Percentiles rank a stretch among this genome's conserved stretches.
phyloP scores from a whole-genome alignment of 2,797 vertebrate species.

The Astyanax mexicanus region DNA sequence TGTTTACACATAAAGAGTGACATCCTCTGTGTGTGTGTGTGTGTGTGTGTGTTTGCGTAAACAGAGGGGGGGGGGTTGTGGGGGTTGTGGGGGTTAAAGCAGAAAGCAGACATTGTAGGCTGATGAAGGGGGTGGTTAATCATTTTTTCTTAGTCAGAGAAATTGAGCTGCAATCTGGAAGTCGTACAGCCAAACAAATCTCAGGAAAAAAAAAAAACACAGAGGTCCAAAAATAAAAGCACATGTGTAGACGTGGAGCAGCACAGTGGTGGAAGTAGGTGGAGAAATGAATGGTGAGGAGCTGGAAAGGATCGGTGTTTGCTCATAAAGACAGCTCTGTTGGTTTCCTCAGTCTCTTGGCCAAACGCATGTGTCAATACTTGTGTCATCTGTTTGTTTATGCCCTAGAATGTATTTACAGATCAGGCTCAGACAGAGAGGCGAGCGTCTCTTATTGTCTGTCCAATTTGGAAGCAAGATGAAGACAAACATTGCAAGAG shows the following conservation, averaged over 20 bases:
- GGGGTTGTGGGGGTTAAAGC: too few species aligned
- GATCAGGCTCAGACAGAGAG: slow-evolving; percentile 59
- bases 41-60: too few species aligned
- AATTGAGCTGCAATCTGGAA: slow-evolving; percentile 73
- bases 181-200: slow-evolving; percentile 66
- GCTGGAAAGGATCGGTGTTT: neutral
- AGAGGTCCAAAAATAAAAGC: slow-evolving; percentile 66
- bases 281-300: slow-evolving; percentile 6
- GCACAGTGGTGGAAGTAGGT: neutral
- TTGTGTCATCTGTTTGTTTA: slow-evolving; percentile 51
- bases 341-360: slow-evolving; percentile 22
- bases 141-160: slow-evolving; percentile 45
- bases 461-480: slow-evolving; percentile 70
- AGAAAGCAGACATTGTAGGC: slow-evolving; percentile 30
- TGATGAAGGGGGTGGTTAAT: slow-evolving; percentile 1
- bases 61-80: slow-evolving; percentile 16
- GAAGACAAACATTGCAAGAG: slow-evolving; percentile 58
- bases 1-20: slow-evolving; percentile 3
- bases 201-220: slow-evolving; percentile 54
- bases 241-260: slow-evolving; percentile 60
- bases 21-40: slow-evolving; percentile 3
- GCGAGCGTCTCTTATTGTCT: slow-evolving; percentile 54
- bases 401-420: slow-evolving; percentile 39
- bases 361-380: slow-evolving; percentile 47
- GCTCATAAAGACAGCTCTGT: slow-evolving; percentile 45